Conservation (phyloP, 2,797 vertebrate species). For the Sebastiscus tertius region DNA sequence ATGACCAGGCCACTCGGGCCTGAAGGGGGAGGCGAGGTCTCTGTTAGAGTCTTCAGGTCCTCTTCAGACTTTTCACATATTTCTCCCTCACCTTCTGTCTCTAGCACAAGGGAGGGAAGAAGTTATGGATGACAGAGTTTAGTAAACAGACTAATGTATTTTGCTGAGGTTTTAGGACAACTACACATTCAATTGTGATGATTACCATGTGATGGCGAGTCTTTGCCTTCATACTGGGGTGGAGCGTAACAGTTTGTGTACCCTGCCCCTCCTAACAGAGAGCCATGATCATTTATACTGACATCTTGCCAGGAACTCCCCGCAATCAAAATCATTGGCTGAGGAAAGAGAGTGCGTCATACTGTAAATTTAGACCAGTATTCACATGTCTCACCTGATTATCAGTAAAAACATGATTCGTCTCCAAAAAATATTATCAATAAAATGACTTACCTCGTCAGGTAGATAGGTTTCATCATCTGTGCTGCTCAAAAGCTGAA, state of each 20-base stretch:
- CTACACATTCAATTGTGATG: not conserved
- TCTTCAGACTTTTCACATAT: slow-evolving; percentile 24
- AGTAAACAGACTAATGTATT: not conserved
- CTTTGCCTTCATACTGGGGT: slow-evolving; percentile 50
- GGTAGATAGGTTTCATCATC: slow-evolving; percentile 78
- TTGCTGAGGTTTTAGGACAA: not conserved
- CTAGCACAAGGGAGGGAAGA: slow-evolving; percentile 7
- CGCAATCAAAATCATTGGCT: slow-evolving; percentile 69
- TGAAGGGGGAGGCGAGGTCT: slow-evolving; percentile 38
- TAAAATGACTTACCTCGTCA: slow-evolving; percentile 62
- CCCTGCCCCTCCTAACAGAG: slow-evolving; percentile 54
- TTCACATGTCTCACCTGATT: not conserved
- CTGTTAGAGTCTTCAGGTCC: slow-evolving; percentile 14
- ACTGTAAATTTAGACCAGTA: not conserved
- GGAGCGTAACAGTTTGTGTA: slow-evolving; percentile 67
- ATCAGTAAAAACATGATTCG: not conserved
- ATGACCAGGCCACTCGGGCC: slow-evolving; percentile 72
- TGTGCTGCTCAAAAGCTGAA: slow-evolving; percentile 79
- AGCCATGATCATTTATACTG: slow-evolving; percentile 50
- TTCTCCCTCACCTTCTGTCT: slow-evolving; percentile 35
- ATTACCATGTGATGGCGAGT: slow-evolving; percentile 59
- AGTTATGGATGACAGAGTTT: not conserved
- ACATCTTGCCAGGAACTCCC: slow-evolving; percentile 61
- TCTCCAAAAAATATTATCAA: not conserved
- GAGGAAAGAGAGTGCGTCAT: slow-evolving; percentile 1